Evolutionary conservation across 2,888 invertebrate genomes (phyloP), one percentile per base, ranked within the genome.

Genomic region (Zelleria hepariella): DNA sequence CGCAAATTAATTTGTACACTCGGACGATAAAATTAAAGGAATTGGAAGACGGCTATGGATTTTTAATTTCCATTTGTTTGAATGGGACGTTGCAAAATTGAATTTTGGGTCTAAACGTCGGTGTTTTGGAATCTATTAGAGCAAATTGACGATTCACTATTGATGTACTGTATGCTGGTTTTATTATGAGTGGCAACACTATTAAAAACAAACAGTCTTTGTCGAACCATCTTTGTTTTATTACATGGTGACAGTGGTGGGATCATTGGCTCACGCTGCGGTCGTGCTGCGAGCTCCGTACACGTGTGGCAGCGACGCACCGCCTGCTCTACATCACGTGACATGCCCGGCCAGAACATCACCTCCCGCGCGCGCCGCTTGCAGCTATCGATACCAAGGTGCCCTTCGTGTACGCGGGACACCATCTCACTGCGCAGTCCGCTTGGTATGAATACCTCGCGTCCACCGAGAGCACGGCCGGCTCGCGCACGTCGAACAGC

Each of bases 1-100:
- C 80, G 74, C 81, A 86, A 88, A 88, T 88, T 87, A 88, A 88
- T 87, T 88, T 86, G 84, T 74, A 76, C 67, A 74, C 68, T 67
- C 65, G 66, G 65, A 67, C 76, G 78, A 81, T 80, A 73, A 80
- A 82, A 78, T 81, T 77, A 76, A 75, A 75, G 67, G 65, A 68
- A 73, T 42, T 42, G 32, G 32, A 42, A 42, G 15, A 4, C 64
- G 67, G 42, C 32, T 8, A 26, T 59, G 58, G 60, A 54, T 54
- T 54, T 54, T 54, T 25, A 27, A 25, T 54, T 54, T 54, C 10
- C 10, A 24, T 54, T 54, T 26, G 25, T 24, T 15, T 54, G 15
- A 42, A 42, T 42, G 32, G 32, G 32, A 42, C 15, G 15, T 15
- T 42, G n/a, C 15, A 15, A 5, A 42, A 42, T 15, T 42, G 32